Base-by-base conservation (phyloP, 2,888 invertebrate species). In the Boloria selene region DNA sequence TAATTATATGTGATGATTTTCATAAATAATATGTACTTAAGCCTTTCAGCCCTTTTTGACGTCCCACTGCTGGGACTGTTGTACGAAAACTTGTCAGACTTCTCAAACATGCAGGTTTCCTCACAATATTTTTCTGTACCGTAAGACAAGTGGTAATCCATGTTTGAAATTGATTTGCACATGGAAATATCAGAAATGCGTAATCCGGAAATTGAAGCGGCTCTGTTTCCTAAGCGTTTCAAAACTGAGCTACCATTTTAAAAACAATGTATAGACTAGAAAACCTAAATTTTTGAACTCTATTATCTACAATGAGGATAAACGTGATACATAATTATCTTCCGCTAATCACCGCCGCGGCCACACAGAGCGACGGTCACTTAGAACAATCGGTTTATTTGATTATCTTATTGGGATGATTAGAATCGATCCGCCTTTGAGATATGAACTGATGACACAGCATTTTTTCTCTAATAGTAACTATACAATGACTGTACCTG, bases 391-490 rank as follows among this genome's bases (percentile, higher is more conserved):
- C 83, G 81, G 85, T 79, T 83, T 77, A 82, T 83, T 81, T 80
- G 85, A 87, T 87, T 87, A 87, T 85, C 87, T 82, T 75, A 83
- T 83, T 88, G 88, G 87, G 76, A 82, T 84, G 82, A 79, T 75
- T 80, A 79, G 80, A 78, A 82, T 83, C 85, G 87, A 88, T 89
- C 65, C 74, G 72, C 72, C 85, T 87, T 88, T 86, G 82, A 75
- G 89, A 88, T 89, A 84, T 65, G 61, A 55, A 67, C 53, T 73
- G 6, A 63, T 87, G 87, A 87, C 76, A 79, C 72, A 77, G 81
- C 85, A 79, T 14, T 53, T 47, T 42, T 62, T 49, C 52, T 22
- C 44, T 7, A 50, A 26, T 50, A 31, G 10, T 14, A 38, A 0
- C n/a, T 17, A n/a, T 18, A 16, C 38, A 13, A 7, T 31, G 50